Base-by-base conservation (phyloP, 2,113 vertebrate species). In the Tyrannus savana region DNA sequence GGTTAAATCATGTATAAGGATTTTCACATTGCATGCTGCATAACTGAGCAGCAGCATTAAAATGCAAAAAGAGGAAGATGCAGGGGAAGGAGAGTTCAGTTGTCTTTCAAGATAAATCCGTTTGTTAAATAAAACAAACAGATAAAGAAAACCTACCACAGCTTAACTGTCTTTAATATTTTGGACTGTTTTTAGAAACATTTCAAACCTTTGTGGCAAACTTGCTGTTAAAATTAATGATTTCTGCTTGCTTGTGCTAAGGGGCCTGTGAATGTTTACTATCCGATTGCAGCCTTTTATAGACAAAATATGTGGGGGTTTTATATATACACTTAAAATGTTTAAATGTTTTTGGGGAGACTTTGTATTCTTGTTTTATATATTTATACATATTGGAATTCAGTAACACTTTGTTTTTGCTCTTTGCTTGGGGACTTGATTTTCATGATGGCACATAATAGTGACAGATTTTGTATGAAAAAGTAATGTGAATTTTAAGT, bases 171-270 rank as follows among this genome's bases (percentile, higher is more conserved):
- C 73, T 90, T 55, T 95, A 59, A 78, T 93, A 84, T 93, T 95
- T 95, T 80, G 58, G 47, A 15, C 59, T 96, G 67, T 17, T 95
- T 95, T 86, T 88, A 91, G 69, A 92, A 71, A 62, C 74, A 79
- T 91, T 94, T 93, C 58, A 92, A 41, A 82, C 39, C 58, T 91
- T 92, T 55, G 28, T 88, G 75, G 67, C 42, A 79, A 73, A 73
- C 52, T 76, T 95, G 55, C 58, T 83, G 46, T 96, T 94, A 88
- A 96, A 93, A 94, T 91, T 60, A 93, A 84, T 90, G n/a, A 64
- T 83, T 82, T 91, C 64, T 80, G 22, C 68, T 79, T 88, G 41
- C 64, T 96, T 86, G 60, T 86, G 53, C 50, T 88, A 64, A 68
- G 66, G 28, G 31, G 56, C 91, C 72, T 85, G 31, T 95, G 78